These are phyloP conservation scores for Chromoteleia sp. DNA, from an alignment of 2,888 invertebrate genomes.

Conservation along the genomic window DNA sequence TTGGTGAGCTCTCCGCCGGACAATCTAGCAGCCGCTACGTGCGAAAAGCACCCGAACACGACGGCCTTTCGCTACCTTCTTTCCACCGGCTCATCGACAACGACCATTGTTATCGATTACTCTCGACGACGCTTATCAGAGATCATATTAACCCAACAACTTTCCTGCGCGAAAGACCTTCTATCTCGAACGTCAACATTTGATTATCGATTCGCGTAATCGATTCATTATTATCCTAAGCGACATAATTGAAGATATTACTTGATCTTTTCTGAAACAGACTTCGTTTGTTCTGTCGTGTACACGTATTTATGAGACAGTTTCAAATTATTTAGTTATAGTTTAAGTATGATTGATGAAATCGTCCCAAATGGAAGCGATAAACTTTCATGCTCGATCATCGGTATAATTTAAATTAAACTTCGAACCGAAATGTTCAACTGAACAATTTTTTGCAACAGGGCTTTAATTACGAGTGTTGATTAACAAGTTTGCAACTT, in stretches of 20 bases:
- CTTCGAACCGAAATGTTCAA: too few species aligned
- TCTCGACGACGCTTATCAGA: slow-evolving; percentile 8
- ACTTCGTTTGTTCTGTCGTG: background rate
- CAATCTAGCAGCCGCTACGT: slow-evolving; percentile 39
- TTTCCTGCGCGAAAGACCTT: slow-evolving; percentile 3
- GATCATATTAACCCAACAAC: slow-evolving; percentile 6
- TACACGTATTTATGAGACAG: background rate
- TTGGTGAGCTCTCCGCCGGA: slow-evolving; percentile 47
- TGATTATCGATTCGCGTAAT: too few species aligned
- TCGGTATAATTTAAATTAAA: too few species aligned
- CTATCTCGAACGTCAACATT: background rate
- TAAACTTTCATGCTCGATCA: too few species aligned
- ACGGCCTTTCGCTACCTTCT: slow-evolving; percentile 45
- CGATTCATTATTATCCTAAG: too few species aligned
- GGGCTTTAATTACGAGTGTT: too few species aligned
- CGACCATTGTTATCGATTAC: slow-evolving; percentile 48
- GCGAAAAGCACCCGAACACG: slow-evolving; percentile 41
- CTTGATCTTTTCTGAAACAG: slow-evolving; percentile 9
- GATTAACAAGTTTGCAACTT: too few species aligned
- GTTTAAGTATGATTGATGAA: too few species aligned
- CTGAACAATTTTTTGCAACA: too few species aligned
- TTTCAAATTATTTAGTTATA: background rate
- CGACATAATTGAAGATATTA: too few species aligned
- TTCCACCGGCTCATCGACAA: slow-evolving; percentile 38
- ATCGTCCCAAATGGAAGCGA: too few species aligned